These are phyloP conservation scores for Zenarchopterus dispar DNA, from an alignment of 2,797 vertebrate species.

Conservation along the genomic window DNA sequence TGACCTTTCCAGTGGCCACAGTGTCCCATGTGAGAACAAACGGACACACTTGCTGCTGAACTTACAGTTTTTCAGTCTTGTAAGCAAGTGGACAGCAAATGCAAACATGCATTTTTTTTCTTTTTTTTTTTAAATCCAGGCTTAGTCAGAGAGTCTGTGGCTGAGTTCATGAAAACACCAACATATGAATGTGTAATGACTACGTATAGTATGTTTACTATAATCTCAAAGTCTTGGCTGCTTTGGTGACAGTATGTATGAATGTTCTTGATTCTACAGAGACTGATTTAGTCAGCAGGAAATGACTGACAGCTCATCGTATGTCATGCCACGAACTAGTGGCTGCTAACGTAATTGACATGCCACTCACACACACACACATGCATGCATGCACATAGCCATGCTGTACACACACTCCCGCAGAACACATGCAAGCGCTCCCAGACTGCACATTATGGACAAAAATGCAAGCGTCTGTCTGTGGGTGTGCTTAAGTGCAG, in stretches of 20 bases:
- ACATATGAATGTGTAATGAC: neutral
- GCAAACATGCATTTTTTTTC: slow-evolving; percentile 9
- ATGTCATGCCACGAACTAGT: slow-evolving; percentile 40
- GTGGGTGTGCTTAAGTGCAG: slow-evolving; percentile 2
- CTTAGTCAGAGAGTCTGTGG: slow-evolving; percentile 19
- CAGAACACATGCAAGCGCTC: neutral
- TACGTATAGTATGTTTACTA: neutral
- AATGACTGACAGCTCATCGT: slow-evolving; percentile 57
- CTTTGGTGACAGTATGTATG: slow-evolving; percentile 2
- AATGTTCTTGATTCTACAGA: slow-evolving; percentile 17
- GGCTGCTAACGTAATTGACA: slow-evolving; percentile 40
- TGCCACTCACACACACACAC: slow-evolving; percentile 39
- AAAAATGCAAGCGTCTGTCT: slow-evolving; percentile 8
- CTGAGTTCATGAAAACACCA: neutral
- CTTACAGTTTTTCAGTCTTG: slow-evolving; percentile 19
- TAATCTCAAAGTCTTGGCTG: slow-evolving; percentile 1
- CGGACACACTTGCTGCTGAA: slow-evolving; percentile 12
- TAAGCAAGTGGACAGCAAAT: slow-evolving; percentile 11
- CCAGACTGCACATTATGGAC: neutral
- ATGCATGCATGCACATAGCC: neutral
- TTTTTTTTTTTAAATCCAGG: neutral
- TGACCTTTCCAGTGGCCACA: slow-evolving; percentile 52
- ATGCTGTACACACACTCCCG: neutral
- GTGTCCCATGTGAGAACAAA: slow-evolving; percentile 28
- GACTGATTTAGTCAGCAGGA: slow-evolving; percentile 39